Conservation (phyloP, 2,888 invertebrate genomes). For the Heliconius sara region DNA sequence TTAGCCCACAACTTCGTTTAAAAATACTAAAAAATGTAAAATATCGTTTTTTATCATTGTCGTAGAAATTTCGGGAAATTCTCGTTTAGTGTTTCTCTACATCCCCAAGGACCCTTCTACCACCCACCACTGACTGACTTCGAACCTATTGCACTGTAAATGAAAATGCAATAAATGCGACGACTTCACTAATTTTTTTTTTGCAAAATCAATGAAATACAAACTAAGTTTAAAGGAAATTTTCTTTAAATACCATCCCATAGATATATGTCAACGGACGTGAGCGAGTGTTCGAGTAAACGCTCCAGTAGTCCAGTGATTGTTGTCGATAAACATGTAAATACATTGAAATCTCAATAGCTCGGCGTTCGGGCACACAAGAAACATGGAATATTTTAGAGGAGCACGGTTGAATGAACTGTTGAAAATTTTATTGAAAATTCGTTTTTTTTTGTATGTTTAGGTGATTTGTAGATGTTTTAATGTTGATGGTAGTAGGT, state of each 20-base stretch:
- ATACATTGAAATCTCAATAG: constrained; percentile 44
- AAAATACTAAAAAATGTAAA: too few species aligned
- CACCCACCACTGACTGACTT: too few species aligned
- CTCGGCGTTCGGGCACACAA: constrained; percentile 23
- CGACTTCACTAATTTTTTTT: not conserved
- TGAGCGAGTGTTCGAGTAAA: constrained; percentile 11
- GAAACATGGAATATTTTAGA: constrained; percentile 30
- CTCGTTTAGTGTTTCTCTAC: too few species aligned
- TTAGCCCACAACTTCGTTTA: too few species aligned
- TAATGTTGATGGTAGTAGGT: not conserved
- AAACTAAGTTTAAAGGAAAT: not conserved
- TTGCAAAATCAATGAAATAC: not conserved
- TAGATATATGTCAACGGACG: constrained; percentile 39
- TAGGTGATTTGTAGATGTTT: not conserved
- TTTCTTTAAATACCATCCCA: not conserved
- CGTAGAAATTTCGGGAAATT: too few species aligned
- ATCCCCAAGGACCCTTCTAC: too few species aligned
- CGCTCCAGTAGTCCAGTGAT: constrained; percentile 40
- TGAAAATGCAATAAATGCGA: too few species aligned
- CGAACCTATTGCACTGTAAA: too few species aligned
- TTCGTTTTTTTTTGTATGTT: not conserved
- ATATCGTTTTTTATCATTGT: too few species aligned
- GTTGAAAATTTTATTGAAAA: not conserved
- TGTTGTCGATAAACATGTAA: constrained; percentile 46
- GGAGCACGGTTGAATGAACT: constrained; percentile 30